Base-by-base conservation (phyloP, 2,797 vertebrate species). In the Dallia pectoralis region DNA sequence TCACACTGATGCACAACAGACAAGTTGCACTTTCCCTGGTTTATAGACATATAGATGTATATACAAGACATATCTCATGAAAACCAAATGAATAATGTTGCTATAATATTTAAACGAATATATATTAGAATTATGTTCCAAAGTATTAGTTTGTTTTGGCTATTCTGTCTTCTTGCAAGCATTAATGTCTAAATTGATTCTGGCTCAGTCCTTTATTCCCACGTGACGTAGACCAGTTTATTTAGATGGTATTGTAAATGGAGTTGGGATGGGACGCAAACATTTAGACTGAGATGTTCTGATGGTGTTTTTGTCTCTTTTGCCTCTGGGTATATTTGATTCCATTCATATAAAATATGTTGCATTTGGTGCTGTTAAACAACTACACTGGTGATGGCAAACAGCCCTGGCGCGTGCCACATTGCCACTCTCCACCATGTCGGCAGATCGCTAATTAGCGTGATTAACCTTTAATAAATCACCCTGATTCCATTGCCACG, bases 391-490 rank as follows among this genome's bases (percentile, higher is more conserved):
- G n/a, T 4, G 40, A 69, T 36, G 47, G 48, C 49, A 69, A 66
- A 53, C 27, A 12, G 40, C n/a, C 22, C 22, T 68, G 9, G 11
- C 19, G 11, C 73, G 19, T 59, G n/a, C 32, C 32, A 36, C 51
- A 77, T 77, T 67, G 82, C 74, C 81, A 84, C 65, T 82, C 79
- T 79, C 76, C 76, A 29, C 47, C 32, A 56, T 53, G 29, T 65
- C 29, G 32, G 63, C 69, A 63, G 9, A 15, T 15, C 6, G 47
- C 84, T 87, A 84, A 92, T 91, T 88, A 88, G 82, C 81, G 79
- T 85, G 85, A 89, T 90, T 91, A 90, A 88, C 89, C 86, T 89
- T 89, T 85, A 82, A 74, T 82, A 82, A 86, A 85, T 83, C 76
- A 71, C 74, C 74, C 81, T 84, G 85, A 81, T 77, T 79, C 77